Evolutionary conservation across 1,140 invertebrate genomes (phyloP), one percentile per base, ranked within the genome.

Genomic region (Drosophila nasuta): DNA sequence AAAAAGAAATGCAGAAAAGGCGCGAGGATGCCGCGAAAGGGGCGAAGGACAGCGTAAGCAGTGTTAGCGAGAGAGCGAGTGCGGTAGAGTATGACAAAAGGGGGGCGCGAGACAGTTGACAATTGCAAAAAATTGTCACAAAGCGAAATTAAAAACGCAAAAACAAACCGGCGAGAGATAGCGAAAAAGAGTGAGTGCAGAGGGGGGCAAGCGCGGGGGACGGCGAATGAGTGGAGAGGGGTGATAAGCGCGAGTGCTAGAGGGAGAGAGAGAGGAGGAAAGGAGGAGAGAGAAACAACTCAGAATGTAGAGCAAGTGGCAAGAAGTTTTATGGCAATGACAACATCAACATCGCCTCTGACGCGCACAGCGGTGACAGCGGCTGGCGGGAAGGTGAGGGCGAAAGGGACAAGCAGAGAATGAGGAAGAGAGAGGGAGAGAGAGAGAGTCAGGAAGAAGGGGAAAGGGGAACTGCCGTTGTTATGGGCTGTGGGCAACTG

Each of bases 121-220:
- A 85, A 83, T 77, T 81, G 81, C 81, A 70, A 67, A 79, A 75
- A 80, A 82, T 76, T 72, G 67, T 82, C 76, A 82, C 81, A 88
- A 87, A 87, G 82, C 83, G 78, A 87, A 87, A 87, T 87, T 87
- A 87, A 87, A 86, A 87, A 87, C 82, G 79, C 83, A 87, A 88
- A 82, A 87, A 88, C 83, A 79, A 87, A 77, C 59, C 58, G 59
- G 68, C 68, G 52, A 25, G 25, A 35, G 48, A 48, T 46, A 68
- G 60, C 17, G 30, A 25, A 35, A 52, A 43, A 8, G 10, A 6
- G 25, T 48, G 43, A 43, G 41, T 15, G 11, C 10, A 35, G 11
- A 28, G 20, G 1, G n/a, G 52, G 20, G 20, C 20, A 10, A 2
- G 20, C 15, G 17, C 10, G 33, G 11, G 17, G 20, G 15, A 10